Evolutionary conservation across 2,113 vertebrate genomes (phyloP).

Genomic region (Tylochromis polylepis): DNA sequence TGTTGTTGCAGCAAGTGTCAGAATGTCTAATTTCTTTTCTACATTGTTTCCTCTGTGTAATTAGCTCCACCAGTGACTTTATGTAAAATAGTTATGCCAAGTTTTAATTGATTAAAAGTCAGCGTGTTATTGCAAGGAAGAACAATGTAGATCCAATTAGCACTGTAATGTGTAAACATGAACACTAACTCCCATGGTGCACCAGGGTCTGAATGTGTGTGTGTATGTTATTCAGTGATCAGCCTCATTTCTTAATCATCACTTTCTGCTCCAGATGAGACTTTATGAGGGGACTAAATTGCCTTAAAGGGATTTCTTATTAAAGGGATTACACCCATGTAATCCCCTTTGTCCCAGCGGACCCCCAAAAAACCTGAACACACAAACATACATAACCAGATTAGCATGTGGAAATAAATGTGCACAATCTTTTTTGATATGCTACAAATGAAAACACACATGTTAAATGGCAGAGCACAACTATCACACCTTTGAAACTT

Average conservation of each 20-base stretch:
- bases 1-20: background rate
- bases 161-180: conserved; percentile 54
- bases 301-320: conserved; percentile 89
- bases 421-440: conserved; percentile 1
- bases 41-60: conserved; percentile 13
- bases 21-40: conserved; percentile 1
- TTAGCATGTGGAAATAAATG: conserved; percentile 27
- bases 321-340: conserved; percentile 94
- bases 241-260: conserved; percentile 83
- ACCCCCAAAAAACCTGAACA: conserved; percentile 74
- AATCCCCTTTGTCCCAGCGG: conserved; percentile 87
- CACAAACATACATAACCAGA: conserved; percentile 24
- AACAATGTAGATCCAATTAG: conserved; percentile 59
- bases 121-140: conserved; percentile 28
- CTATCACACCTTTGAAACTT: background rate
- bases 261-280: conserved; percentile 85
- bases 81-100: conserved; percentile 50
- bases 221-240: conserved; percentile 30
- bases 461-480: background rate
- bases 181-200: conserved; percentile 50
- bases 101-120: conserved; percentile 64
- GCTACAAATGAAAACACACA: conserved; percentile 25
- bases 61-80: conserved; percentile 40
- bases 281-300: conserved; percentile 88
- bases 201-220: background rate